Evolutionary conservation across 2,888 invertebrate genomes (phyloP).

Genomic region (Seira sanloemensis): DNA sequence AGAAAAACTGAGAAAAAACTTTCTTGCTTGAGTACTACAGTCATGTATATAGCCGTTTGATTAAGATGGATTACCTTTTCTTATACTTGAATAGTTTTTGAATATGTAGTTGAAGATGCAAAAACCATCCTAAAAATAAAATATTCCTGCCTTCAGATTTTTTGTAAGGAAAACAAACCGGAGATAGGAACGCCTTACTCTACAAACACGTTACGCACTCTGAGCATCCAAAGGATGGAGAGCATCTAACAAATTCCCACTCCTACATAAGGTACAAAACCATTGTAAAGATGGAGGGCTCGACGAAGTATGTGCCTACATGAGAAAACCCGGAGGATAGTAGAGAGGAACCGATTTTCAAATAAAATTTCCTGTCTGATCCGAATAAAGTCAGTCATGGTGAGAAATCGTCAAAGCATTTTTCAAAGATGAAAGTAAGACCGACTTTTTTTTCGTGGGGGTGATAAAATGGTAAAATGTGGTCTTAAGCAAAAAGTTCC

Average conservation of each 20-base stretch:
- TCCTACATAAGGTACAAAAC: constrained; percentile 9
- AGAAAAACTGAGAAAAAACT: background rate
- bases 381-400: constrained; percentile 22
- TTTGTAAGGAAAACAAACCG: constrained; percentile 5
- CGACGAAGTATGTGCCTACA: background rate
- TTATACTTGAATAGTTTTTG: constrained; percentile 2
- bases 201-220: constrained; percentile 6
- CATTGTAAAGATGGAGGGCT: background rate
- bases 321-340: constrained; percentile 44
- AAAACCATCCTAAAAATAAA: constrained; percentile 1
- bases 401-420: constrained; percentile 52
- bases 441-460: constrained; percentile 43
- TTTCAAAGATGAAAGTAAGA: constrained; percentile 31
- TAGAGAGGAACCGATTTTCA: constrained; percentile 65
- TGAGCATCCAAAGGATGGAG: background rate
- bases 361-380: constrained; percentile 60
- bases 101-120: background rate
- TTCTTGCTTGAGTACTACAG: background rate
- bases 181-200: constrained; percentile 11
- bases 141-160: background rate
- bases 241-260: background rate
- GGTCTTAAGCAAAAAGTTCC: background rate
- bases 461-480: constrained; percentile 13
- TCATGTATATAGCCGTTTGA: constrained; percentile 34
- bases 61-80: constrained; percentile 61